Percentiles rank a stretch among this genome's conserved stretches.
phyloP scores from a whole-genome alignment of 2,888 invertebrate genomes.

The Margaritifera margaritifera region DNA sequence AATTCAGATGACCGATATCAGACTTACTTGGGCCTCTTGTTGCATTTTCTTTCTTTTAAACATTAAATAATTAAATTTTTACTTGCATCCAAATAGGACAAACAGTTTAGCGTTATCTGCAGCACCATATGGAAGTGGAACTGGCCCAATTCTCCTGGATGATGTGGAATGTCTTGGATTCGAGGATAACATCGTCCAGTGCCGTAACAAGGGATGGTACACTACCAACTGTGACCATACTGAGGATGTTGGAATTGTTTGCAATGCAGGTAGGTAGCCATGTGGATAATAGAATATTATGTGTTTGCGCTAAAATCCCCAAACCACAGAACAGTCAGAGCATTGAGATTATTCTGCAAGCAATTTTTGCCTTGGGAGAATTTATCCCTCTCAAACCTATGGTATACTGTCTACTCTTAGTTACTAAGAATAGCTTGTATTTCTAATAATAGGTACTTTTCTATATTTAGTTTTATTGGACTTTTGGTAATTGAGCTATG shows the following conservation, averaged over 20 bases:
- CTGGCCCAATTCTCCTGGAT: constrained; percentile 49
- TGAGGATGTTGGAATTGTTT: constrained; percentile 56
- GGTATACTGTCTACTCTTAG: no score
- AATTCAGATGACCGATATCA: no score
- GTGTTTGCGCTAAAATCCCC: neutral
- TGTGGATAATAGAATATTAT: neutral
- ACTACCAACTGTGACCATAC: constrained; percentile 52
- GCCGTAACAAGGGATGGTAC: constrained; percentile 53
- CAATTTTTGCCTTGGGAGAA: no score
- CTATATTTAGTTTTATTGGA: no score
- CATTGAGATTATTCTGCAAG: neutral
- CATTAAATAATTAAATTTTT: no score
- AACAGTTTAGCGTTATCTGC: constrained; percentile 26
- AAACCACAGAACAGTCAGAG: neutral
- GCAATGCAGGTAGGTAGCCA: constrained; percentile 38
- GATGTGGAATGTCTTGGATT: constrained; percentile 47
- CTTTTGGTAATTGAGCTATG: no score
- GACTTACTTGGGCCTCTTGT: neutral
- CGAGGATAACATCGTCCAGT: constrained; percentile 43
- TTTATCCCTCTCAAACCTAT: no score
- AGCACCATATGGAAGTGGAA: constrained; percentile 36
- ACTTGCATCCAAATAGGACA: constrained; percentile 11
- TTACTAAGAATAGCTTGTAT: no score
- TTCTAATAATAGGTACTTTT: no score
- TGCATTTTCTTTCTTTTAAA: neutral